Evolutionary conservation across 2,888 invertebrate genomes (phyloP).

Genomic region (Nasonovia ribisnigri): DNA sequence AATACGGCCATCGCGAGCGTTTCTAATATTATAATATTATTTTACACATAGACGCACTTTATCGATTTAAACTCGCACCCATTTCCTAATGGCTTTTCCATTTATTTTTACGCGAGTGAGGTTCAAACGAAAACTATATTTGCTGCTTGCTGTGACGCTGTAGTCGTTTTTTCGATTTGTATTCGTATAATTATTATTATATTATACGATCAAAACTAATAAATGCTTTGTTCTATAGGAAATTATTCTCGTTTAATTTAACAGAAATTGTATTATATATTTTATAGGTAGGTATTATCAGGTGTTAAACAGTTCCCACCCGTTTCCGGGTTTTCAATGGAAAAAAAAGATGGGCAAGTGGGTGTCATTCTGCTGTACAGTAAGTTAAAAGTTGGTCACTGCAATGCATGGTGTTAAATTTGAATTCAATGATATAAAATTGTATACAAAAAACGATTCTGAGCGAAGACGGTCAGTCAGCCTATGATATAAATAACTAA

Average conservation of each 20-base stretch:
- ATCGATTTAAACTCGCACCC: neutral
- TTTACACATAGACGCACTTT: neutral
- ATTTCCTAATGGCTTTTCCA: slow-evolving; percentile 8
- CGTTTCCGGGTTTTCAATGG: too few species aligned
- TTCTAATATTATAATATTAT: neutral
- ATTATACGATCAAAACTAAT: neutral
- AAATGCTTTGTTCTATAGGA: neutral
- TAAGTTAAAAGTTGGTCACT: too few species aligned
- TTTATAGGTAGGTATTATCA: neutral
- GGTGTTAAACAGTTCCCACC: too few species aligned
- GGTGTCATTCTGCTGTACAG: too few species aligned
- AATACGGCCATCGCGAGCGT: neutral
- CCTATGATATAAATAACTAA: too few species aligned
- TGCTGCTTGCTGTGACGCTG: neutral
- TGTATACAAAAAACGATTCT: too few species aligned
- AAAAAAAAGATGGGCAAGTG: too few species aligned
- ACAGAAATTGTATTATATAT: neutral
- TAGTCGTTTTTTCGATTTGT: neutral
- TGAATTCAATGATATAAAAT: too few species aligned
- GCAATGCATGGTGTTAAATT: too few species aligned
- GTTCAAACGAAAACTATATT: neutral
- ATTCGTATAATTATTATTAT: neutral
- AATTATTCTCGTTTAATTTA: neutral
- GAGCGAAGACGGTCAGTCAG: too few species aligned
- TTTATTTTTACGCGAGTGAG: neutral